Percentiles rank a stretch among this genome's conserved stretches.
These are phyloP conservation scores for Cheilosia impressa DNA, from an alignment of 2,888 invertebrate species.

Conservation along the genomic window DNA sequence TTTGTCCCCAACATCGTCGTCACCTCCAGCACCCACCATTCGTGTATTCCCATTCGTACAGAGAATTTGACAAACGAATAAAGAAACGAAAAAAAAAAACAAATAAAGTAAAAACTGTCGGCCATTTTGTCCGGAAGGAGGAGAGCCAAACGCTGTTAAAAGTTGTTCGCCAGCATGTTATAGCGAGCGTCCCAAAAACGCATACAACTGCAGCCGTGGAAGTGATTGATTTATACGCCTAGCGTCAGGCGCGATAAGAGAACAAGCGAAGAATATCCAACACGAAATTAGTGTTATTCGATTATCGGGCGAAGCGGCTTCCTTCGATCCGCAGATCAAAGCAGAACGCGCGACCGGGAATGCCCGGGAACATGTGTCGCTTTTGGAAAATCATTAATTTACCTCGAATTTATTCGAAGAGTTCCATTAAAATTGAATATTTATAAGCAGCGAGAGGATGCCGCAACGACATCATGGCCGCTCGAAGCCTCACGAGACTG, in stretches of 20 bases:
- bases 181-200: slow-evolving; percentile 39
- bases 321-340: slow-evolving; percentile 74
- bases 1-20: not conserved
- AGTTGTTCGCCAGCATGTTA: slow-evolving; percentile 43
- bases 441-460: slow-evolving; percentile 77
- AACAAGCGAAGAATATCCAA: slow-evolving; percentile 77
- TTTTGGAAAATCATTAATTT: slow-evolving; percentile 81
- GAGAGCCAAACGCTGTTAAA: slow-evolving; percentile 42
- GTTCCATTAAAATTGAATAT: slow-evolving; percentile 80
- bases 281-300: slow-evolving; percentile 77
- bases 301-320: slow-evolving; percentile 71
- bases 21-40: not conserved
- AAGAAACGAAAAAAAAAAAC: slow-evolving; percentile 37
- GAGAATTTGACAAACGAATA: slow-evolving; percentile 21
- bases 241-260: slow-evolving; percentile 76
- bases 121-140: slow-evolving; percentile 69
- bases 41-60: not conserved
- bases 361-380: slow-evolving; percentile 79
- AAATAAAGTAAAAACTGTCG: slow-evolving; percentile 16
- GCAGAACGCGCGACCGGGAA: slow-evolving; percentile 69
- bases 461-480: slow-evolving; percentile 69
- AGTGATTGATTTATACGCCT: slow-evolving; percentile 77
- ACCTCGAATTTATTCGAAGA: slow-evolving; percentile 79
- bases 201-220: slow-evolving; percentile 59
- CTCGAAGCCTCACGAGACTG: slow-evolving; percentile 58